These are phyloP conservation scores for Athene noctua DNA, from an alignment of 2,113 vertebrate genomes.

Conservation along the genomic window DNA sequence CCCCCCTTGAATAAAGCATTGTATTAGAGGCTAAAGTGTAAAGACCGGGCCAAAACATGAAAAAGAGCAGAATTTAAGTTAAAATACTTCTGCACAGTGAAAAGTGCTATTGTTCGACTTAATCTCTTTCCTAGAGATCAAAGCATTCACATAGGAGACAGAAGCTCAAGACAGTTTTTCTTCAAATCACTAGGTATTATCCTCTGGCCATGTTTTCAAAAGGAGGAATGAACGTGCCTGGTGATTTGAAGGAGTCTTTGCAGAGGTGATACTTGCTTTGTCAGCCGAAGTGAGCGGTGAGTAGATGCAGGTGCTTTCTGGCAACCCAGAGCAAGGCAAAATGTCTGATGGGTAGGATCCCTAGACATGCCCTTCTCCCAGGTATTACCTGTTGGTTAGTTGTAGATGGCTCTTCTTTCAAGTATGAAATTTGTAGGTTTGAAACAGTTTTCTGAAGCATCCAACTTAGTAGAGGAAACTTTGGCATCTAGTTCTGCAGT, in stretches of 20 bases:
- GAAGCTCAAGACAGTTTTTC: neutral
- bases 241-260: neutral
- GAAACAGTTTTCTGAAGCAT: neutral
- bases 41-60: neutral
- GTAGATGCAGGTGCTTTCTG: neutral
- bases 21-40: neutral
- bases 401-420: neutral
- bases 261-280: neutral
- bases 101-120: neutral
- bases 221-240: neutral
- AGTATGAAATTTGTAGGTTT: neutral
- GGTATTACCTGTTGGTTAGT: neutral
- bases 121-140: neutral
- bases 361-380: neutral
- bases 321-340: neutral
- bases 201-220: neutral
- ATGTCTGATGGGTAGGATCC: neutral
- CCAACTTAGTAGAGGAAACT: neutral
- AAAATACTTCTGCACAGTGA: neutral
- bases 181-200: neutral
- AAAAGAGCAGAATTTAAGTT: neutral
- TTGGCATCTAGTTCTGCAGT: neutral
- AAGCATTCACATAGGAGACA: neutral
- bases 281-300: neutral
- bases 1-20: neutral